phyloP scores from a whole-genome alignment of 2,888 invertebrate species.

The Nephrotoma guestfalica region DNA sequence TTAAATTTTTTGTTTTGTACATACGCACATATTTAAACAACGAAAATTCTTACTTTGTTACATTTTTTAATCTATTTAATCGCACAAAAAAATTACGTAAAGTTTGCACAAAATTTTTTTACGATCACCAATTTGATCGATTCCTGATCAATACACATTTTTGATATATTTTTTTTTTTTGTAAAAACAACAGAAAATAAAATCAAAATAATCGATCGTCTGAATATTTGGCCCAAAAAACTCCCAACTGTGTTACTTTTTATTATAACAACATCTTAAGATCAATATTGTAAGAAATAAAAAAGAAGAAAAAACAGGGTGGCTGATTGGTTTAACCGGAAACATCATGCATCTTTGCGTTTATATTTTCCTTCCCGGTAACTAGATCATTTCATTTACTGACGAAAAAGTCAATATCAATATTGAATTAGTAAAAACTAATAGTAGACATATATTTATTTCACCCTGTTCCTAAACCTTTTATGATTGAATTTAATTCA shows the following conservation, averaged over 20 bases:
- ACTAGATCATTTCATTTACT: background rate
- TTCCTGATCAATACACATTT: slow-evolving; percentile 1
- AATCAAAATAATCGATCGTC: slow-evolving; percentile 5
- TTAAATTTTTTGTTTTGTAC: background rate
- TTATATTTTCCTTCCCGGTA: background rate
- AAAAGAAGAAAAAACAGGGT: slow-evolving; percentile 2
- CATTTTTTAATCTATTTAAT: background rate
- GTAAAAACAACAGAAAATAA: background rate
- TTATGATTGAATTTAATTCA: slow-evolving; percentile 3
- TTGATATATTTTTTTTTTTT: background rate
- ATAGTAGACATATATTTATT: background rate
- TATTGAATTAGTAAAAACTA: background rate
- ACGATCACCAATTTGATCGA: slow-evolving; percentile 3
- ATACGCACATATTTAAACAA: background rate
- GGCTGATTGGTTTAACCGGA: background rate
- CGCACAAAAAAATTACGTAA: background rate
- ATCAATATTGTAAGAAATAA: background rate
- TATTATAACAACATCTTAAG: background rate
- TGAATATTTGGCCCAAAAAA: slow-evolving; percentile 3
- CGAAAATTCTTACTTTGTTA: background rate
- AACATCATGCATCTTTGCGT: background rate
- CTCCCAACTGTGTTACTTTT: slow-evolving; percentile 5
- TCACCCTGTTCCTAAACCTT: background rate
- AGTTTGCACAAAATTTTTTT: background rate
- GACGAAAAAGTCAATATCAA: background rate